phyloP scores from a whole-genome alignment of 23 tunicate genomes.

The Clavelina lepadiformis region DNA sequence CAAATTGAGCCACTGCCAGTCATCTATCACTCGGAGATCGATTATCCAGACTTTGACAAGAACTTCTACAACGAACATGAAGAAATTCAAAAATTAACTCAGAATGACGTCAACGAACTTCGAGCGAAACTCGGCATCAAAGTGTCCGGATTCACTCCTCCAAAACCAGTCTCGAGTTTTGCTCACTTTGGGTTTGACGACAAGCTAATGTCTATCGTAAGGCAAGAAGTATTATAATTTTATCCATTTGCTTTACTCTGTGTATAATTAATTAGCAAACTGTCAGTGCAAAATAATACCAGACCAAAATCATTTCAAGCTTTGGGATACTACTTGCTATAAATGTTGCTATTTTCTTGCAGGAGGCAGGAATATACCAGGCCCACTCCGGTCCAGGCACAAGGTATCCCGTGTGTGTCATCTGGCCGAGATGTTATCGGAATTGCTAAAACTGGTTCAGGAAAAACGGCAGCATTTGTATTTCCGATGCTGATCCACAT shows the following conservation, averaged over 20 bases:
- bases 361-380: conserved; percentile 68
- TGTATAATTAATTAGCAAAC: neutral
- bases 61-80: conserved; percentile 87
- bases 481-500: conserved; percentile 93
- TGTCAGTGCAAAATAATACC: neutral
- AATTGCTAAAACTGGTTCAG: conserved; percentile 96
- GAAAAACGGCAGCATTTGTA: conserved; percentile 94
- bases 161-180: conserved; percentile 89
- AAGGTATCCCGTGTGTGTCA: conserved; percentile 80
- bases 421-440: conserved; percentile 98
- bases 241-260: neutral
- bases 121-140: conserved; percentile 64
- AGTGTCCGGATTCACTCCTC: conserved; percentile 80
- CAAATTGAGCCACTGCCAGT: conserved; percentile 87
- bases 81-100: conserved; percentile 45
- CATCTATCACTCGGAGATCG: conserved; percentile 92
- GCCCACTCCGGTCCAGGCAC: conserved; percentile 96
- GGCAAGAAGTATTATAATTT: conserved; percentile 47
- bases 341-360: neutral
- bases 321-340: neutral
- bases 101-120: conserved; percentile 24
- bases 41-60: conserved; percentile 82
- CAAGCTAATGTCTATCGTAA: conserved; percentile 56
- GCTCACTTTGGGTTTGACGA: conserved; percentile 90
- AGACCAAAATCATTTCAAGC: too few relatives aligned